These are phyloP conservation scores for Pseudochromis fuscus DNA, from an alignment of 2,797 vertebrate species.

Conservation along the genomic window DNA sequence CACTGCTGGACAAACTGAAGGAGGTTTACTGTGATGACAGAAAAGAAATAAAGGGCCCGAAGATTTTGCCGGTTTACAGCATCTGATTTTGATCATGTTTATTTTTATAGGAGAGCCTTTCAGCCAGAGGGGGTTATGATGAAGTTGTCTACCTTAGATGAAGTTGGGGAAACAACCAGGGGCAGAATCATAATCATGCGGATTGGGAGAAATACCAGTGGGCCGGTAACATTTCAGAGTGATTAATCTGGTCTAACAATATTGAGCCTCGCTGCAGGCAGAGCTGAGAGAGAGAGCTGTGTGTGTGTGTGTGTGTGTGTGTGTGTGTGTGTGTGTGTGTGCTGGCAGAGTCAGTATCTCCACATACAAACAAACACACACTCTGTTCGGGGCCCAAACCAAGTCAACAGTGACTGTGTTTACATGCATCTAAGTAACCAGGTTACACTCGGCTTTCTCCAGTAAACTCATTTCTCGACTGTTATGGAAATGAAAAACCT, in stretches of 20 bases:
- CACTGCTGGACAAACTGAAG: not conserved
- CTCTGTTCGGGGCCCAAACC: not conserved
- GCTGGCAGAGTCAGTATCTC: slow-evolving; percentile 10
- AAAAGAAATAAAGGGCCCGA: not conserved
- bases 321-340: no score
- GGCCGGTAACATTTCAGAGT: slow-evolving; percentile 26
- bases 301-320: no score
- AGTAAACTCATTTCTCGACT: slow-evolving; percentile 6
- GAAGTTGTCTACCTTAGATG: slow-evolving; percentile 21
- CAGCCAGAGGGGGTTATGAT: not conserved
- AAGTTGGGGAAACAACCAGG: slow-evolving; percentile 12
- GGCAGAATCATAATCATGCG: slow-evolving; percentile 31
- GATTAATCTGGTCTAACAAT: slow-evolving; percentile 34
- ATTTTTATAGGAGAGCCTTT: slow-evolving; percentile 2
- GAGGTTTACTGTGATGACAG: not conserved
- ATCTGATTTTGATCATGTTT: slow-evolving; percentile 20
- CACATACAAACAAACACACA: slow-evolving; percentile 17
- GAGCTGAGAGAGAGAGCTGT: slow-evolving; percentile 12
- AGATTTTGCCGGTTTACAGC: not conserved
- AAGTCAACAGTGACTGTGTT: not conserved
- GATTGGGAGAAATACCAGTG: slow-evolving; percentile 16
- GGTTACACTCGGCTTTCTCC: not conserved
- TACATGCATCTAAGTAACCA: not conserved
- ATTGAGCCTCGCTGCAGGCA: slow-evolving; percentile 28
- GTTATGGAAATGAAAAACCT: slow-evolving; percentile 6